phyloP scores from a whole-genome alignment of 2,113 vertebrate genomes.

The Oenanthe melanoleuca region DNA sequence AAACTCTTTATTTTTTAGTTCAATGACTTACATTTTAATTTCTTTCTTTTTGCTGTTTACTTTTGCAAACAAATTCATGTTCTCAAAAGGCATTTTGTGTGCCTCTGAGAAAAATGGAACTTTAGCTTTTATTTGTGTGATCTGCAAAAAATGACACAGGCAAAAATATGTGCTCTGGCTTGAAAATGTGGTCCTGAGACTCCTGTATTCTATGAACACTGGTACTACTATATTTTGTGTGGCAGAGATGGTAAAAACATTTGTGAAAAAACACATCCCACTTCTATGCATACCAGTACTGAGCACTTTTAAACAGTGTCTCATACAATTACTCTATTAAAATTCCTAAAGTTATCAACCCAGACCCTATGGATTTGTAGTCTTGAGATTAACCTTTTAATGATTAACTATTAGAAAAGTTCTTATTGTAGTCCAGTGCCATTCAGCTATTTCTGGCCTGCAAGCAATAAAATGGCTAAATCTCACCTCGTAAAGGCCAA shows the following conservation, averaged over 20 bases:
- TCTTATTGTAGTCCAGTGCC: background rate
- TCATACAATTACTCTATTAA: conserved; percentile 13
- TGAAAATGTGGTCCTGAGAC: background rate
- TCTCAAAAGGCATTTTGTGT: background rate
- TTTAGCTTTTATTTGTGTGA: background rate
- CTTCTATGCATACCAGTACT: background rate
- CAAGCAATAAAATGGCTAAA: conserved; percentile 31
- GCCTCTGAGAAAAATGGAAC: background rate
- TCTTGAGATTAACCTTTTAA: conserved; percentile 26
- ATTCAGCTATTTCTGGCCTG: background rate
- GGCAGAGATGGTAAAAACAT: background rate
- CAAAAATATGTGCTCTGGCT: background rate
- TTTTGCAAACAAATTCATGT: background rate
- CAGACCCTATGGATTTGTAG: background rate
- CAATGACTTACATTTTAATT: background rate
- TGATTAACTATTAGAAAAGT: background rate
- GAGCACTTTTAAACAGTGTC: background rate
- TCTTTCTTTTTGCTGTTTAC: background rate
- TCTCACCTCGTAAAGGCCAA: conserved; percentile 36
- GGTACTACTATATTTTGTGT: background rate
- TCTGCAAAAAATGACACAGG: background rate
- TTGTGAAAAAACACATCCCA: background rate
- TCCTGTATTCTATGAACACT: background rate
- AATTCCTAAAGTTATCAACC: conserved; percentile 43
- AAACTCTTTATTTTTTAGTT: background rate